phyloP scores from a whole-genome alignment of 2,888 invertebrate genomes.

The Yponomeuta cagnagella region DNA sequence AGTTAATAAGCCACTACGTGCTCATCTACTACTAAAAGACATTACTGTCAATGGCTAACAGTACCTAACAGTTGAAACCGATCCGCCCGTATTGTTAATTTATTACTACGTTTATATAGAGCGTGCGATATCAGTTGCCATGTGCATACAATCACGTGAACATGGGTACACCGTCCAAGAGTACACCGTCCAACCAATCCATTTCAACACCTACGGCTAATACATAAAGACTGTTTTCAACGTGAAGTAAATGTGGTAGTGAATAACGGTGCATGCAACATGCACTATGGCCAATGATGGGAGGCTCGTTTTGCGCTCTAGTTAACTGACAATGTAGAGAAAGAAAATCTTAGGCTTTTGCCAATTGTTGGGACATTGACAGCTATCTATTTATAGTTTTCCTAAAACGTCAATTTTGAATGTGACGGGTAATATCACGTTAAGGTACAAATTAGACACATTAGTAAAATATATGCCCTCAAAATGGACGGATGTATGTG shows the following conservation, averaged over 20 bases:
- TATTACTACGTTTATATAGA: background rate
- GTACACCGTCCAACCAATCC: background rate
- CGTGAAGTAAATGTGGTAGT: background rate
- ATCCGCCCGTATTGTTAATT: conserved; percentile 4
- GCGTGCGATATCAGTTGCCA: conserved; percentile 2
- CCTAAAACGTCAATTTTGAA: too few relatives aligned
- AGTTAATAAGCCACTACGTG: background rate
- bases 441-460: background rate
- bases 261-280: conserved; percentile 1
- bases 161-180: background rate
- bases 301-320: background rate
- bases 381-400: too few relatives aligned
- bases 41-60: conserved; percentile 12
- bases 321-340: background rate
- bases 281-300: background rate
- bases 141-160: background rate
- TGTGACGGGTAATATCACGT: background rate
- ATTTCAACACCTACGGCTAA: background rate
- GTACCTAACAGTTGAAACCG: conserved; percentile 14
- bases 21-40: background rate
- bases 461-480: background rate
- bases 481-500: background rate
- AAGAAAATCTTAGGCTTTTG: background rate
- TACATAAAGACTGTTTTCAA: background rate
- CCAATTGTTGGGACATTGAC: background rate